Evolutionary conservation across 2,888 invertebrate species (phyloP), one percentile per base, ranked within the genome.

Genomic region (Heteromurus nitidus): DNA sequence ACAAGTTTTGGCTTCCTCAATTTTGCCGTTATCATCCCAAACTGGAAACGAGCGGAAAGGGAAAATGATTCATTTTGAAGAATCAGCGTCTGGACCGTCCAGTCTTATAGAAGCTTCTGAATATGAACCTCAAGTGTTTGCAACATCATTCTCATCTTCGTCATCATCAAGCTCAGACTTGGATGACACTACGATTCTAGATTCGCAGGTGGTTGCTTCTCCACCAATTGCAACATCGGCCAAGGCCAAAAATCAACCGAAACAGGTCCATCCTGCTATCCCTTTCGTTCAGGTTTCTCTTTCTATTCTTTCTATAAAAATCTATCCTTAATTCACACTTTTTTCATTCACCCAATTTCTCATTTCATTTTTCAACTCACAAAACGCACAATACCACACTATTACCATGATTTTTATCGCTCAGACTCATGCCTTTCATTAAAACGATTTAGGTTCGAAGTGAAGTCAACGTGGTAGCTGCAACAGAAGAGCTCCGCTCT

Each of bases 51-150:
- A 80, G 11, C 26, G 80, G 13, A 80, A 80, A 50, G 80, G 80
- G 22, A 80, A 80, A 60, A 36, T 13, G 16, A 2, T 80, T 13
- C 50, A 31, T 9, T 80, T 80, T 9, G 74, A 80, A 7, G 74
- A 80, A 18, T 44, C 73, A 16, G 26, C 58, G 1, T 30, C 50
- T n/a, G 80, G 80, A 30, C 80, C 80, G 1, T 62, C 81, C 13
- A 81, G 75, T 30, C 58, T 82, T 3, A 82, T 82, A 3, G 82
- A 82, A 47, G 82, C 82, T 24, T 77, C 76, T 11, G 82, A 81
- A 20, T 86, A 85, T 50, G 87, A 87, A 30, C 85, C 86, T 1
- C 82, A 85, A 55, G 82, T 85, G 11, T 83, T 85, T 65, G 72
- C 85, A 3, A 82, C 75, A 1, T 81, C 85, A 2, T 77, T 83